Conservation (phyloP, 64 coral and sea anemone species). For the Acropora tenuis region DNA sequence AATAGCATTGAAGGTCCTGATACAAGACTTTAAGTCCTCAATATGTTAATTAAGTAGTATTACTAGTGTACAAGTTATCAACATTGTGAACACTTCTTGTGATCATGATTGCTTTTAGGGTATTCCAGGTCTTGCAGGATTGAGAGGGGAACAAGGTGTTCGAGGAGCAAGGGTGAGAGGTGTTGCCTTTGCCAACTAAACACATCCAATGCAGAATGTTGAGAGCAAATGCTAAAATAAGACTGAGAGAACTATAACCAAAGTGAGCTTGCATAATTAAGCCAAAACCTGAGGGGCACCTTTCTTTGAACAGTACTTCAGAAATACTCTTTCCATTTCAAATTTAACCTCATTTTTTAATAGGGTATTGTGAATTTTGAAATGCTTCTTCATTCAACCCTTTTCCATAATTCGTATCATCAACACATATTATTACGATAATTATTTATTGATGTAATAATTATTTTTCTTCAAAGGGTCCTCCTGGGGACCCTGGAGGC, state of each 20-base stretch:
- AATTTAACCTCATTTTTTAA: no score
- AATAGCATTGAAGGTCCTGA: neutral
- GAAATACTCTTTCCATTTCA: no score
- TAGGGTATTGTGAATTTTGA: no score
- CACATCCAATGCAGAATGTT: no score
- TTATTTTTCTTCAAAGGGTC: neutral
- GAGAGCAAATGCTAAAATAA: no score
- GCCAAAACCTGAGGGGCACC: no score
- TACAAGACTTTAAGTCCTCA: no score
- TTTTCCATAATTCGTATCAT: no score
- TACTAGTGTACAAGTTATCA: neutral
- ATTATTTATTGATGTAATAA: neutral
- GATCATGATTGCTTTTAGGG: neutral
- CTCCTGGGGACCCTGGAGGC: slow-evolving; percentile 25
- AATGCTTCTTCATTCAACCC: no score
- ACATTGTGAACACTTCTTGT: neutral
- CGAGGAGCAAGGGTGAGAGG: slow-evolving; percentile 24
- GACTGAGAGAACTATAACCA: no score
- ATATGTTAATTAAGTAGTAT: neutral
- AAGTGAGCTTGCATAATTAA: no score
- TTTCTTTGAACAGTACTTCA: no score
- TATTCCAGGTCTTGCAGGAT: slow-evolving; percentile 7
- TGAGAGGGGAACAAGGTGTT: slow-evolving; percentile 24
- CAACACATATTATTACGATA: neutral
- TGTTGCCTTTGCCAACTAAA: neutral